Percentiles rank a stretch among this genome's conserved stretches.
These are phyloP conservation scores for Uria aalge DNA, from an alignment of 2,113 vertebrate genomes.

Conservation along the genomic window DNA sequence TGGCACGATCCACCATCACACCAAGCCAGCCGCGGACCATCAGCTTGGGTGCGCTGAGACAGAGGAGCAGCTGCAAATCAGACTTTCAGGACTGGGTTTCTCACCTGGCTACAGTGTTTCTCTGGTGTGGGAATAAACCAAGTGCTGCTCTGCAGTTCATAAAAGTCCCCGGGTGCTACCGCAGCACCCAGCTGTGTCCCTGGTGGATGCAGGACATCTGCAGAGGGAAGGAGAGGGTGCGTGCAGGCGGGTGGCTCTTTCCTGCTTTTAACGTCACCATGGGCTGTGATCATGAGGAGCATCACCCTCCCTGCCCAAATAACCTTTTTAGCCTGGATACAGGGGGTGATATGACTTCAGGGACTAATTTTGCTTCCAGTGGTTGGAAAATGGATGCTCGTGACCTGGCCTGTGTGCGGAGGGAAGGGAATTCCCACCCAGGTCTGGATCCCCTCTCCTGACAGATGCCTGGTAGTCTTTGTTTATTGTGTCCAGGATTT, in stretches of 20 bases:
- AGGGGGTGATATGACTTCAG: background rate
- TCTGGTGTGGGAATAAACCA: background rate
- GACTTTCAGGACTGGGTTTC: background rate
- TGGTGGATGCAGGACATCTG: background rate
- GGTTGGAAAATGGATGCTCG: background rate
- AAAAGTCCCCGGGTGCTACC: background rate
- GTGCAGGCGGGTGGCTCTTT: background rate
- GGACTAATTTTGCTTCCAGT: background rate
- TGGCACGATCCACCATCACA: rapidly evolving
- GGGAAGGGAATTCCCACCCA: background rate
- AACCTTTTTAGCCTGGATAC: background rate
- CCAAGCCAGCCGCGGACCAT: background rate
- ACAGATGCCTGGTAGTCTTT: background rate
- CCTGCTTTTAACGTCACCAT: background rate
- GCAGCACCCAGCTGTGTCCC: background rate
- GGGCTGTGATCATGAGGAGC: background rate
- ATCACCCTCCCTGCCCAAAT: background rate
- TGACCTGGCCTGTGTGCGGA: background rate
- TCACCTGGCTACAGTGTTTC: background rate
- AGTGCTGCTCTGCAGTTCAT: background rate
- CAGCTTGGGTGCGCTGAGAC: rapidly evolving
- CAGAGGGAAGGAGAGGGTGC: background rate
- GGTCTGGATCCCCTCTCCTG: background rate
- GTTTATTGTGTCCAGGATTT: background rate
- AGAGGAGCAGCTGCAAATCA: background rate